phyloP scores from a whole-genome alignment of 2,797 vertebrate species.

The Gallinago solitaria region DNA sequence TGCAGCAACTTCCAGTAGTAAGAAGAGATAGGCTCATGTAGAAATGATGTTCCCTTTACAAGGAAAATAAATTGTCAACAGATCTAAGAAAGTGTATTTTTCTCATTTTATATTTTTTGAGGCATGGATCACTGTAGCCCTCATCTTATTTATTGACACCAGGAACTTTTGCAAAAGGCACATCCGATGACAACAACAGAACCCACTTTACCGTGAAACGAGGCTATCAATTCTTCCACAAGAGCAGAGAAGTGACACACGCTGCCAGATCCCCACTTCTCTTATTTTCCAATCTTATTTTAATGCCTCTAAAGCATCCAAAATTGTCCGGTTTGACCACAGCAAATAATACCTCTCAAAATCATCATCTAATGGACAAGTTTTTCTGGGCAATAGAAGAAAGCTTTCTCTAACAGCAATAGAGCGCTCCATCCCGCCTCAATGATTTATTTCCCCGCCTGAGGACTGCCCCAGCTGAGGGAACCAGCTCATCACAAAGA shows the following conservation, averaged over 20 bases:
- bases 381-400: not conserved
- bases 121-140: not conserved
- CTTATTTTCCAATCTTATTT: not conserved
- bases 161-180: not conserved
- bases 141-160: constrained; percentile 20
- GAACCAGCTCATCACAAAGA: not conserved
- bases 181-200: not conserved
- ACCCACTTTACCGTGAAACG: not conserved
- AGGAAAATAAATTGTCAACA: constrained; percentile 28
- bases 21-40: not conserved
- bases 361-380: not conserved
- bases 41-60: constrained; percentile 29
- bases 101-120: constrained; percentile 21
- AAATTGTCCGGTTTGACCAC: not conserved
- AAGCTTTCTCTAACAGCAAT: not conserved
- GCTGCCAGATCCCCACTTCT: not conserved
- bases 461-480: not conserved
- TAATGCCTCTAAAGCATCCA: not conserved
- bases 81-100: not conserved
- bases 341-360: not conserved
- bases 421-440: not conserved
- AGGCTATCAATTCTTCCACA: not conserved
- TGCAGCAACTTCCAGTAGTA: not conserved
- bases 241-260: not conserved
- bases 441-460: not conserved